Base-by-base conservation (phyloP, 2,113 vertebrate species). In the Haemorhous mexicanus region DNA sequence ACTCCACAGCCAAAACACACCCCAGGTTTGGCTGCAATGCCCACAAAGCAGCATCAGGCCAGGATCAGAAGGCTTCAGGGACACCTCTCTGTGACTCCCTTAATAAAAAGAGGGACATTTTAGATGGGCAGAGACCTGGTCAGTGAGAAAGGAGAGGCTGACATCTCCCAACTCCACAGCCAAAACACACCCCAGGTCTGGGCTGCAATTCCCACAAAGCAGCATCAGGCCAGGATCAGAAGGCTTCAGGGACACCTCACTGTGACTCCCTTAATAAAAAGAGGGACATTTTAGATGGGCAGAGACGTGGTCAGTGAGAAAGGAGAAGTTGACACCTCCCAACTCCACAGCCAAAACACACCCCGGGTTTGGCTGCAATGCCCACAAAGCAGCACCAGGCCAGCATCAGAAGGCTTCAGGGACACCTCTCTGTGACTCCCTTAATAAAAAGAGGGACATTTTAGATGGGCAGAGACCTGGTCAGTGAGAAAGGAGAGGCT, bases 271-370 rank as follows among this genome's bases (percentile, higher is more conserved):
- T 50, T 16, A 16, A 37, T 7, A n/a, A 53, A 37, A 10, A 37
- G 18, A 43, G 3, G 7, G 9, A 8, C 1, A 27, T 44, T 58
- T 24, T 1, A 9, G 2, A 2, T 0, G 11, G 14, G n/a, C 55
- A 68, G 24, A 95, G 93, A 98, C 99, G 99, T 99, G 99, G 95
- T 99, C 99, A 2, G 99, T 99, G 94, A 99, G 99, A 81, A 99
- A 99, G 53, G 99, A 99, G 0, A n/a, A n/a, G n/a, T n/a, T n/a
- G n/a, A n/a, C n/a, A n/a, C n/a, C n/a, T n/a, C n/a, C n/a, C n/a
- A n/a, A n/a, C n/a, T n/a, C n/a, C n/a, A n/a, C n/a, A n/a, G n/a
- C n/a, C n/a, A n/a, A n/a, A n/a, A n/a, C n/a, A n/a, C n/a, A n/a
- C n/a, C n/a, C n/a, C n/a, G n/a, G n/a, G n/a, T n/a, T n/a, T n/a